phyloP scores from a whole-genome alignment of 37 sponge, comb jelly and placozoan genomes.

The Chondrosia reniformis region DNA sequence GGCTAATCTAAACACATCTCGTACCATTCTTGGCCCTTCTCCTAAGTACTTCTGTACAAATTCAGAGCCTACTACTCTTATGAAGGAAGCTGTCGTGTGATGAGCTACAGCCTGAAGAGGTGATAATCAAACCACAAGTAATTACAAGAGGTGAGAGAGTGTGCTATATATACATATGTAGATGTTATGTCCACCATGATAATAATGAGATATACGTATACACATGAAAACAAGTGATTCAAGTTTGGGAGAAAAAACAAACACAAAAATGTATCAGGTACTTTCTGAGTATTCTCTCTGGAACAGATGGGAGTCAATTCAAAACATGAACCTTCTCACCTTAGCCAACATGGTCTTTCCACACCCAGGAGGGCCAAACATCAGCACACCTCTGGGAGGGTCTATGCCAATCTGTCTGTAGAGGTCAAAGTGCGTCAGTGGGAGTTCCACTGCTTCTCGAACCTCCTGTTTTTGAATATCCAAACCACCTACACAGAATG shows the following conservation, averaged over 20 bases:
- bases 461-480: slow-evolving; percentile 99
- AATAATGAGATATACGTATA: too few relatives aligned
- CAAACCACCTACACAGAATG: slow-evolving; percentile 72
- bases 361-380: slow-evolving; percentile 98
- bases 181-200: too few relatives aligned
- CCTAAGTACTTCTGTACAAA: slow-evolving; percentile 99
- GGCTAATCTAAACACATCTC: slow-evolving; percentile 96
- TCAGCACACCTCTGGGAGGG: slow-evolving; percentile 97
- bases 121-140: too few relatives aligned
- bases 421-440: slow-evolving; percentile 94
- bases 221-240: too few relatives aligned
- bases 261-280: too few relatives aligned
- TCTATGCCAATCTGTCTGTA: slow-evolving; percentile 99
- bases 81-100: slow-evolving; percentile 91
- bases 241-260: too few relatives aligned
- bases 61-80: slow-evolving; percentile 96
- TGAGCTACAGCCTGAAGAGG: slow-evolving; percentile 73
- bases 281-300: too few relatives aligned
- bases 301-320: too few relatives aligned
- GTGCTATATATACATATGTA: too few relatives aligned
- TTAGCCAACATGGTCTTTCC: slow-evolving; percentile 99
- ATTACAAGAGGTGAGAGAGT: too few relatives aligned
- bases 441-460: slow-evolving; percentile 95
- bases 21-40: slow-evolving; percentile 95
- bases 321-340: neutral